phyloP scores from a whole-genome alignment of 2,797 vertebrate species.

The Bucorvus abyssinicus region DNA sequence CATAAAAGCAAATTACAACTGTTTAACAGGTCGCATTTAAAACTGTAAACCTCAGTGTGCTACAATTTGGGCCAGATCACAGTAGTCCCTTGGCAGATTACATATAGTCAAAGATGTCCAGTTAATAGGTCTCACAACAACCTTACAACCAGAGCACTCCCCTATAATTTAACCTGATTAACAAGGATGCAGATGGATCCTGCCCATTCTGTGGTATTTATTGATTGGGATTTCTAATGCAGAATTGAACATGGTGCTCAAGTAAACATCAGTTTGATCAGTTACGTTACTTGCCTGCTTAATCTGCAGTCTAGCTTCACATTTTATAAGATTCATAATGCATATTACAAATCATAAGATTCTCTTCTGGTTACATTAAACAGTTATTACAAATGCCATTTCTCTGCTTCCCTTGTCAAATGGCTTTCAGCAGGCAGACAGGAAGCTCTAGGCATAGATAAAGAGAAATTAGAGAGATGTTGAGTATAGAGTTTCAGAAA shows the following conservation, averaged over 20 bases:
- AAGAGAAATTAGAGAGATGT: conserved; percentile 58
- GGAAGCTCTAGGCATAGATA: conserved; percentile 33
- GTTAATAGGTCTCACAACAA: neutral
- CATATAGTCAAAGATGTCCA: neutral
- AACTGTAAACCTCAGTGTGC: neutral
- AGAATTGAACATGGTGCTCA: neutral
- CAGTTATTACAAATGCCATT: conserved; percentile 29
- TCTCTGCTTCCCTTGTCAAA: conserved; percentile 44
- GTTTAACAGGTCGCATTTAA: neutral
- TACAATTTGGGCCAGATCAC: neutral
- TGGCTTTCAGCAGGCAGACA: conserved; percentile 27
- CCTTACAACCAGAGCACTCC: neutral
- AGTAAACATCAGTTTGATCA: neutral
- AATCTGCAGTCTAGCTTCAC: neutral
- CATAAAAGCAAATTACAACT: neutral
- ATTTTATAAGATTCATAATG: conserved; percentile 33
- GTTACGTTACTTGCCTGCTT: neutral
- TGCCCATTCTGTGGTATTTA: neutral
- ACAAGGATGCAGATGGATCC: neutral
- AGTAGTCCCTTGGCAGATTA: neutral
- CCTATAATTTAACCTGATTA: neutral
- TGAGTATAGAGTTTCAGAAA: conserved; percentile 46
- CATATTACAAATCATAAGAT: conserved; percentile 15
- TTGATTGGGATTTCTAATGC: neutral
- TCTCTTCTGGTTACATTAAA: conserved; percentile 29